Evolutionary conservation across 30 jellyfish, hydroid and myxozoan genomes (phyloP), one percentile per base, ranked within the genome.

Genomic region (Aurelia aurita): DNA sequence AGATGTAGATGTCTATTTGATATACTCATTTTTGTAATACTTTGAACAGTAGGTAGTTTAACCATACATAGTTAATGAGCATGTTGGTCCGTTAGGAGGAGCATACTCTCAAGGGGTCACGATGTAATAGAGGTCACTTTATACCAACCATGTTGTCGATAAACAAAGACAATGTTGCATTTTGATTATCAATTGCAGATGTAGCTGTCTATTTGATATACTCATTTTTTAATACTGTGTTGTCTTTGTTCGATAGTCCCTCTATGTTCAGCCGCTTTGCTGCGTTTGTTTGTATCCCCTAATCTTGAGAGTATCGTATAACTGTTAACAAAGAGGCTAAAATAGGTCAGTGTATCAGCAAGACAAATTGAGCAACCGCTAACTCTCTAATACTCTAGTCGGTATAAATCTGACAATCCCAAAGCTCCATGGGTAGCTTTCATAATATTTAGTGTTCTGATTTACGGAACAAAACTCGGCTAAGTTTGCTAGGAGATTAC

Each of bases 401-500:
- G 51, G 80, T 58, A 44, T 69, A 58, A 66, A 65, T n/a, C 58
- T 35, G 32, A 53, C 62, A 70, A 71, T 70, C 87, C 87, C 27
- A 15, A 11, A 49, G 18, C 58, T 22, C 89, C 54, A 63, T 69
- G 35, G 81, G 66, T 68, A 58, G 80, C 86, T 71, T 61, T 55
- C 60, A 71, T 27, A 43, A 61, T 58, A 69, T 83, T 83, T 83
- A 46, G 39, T 71, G 22, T 71, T 45, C 79, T 75, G 87, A 83
- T 58, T 81, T 83, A 58, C n/a, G 74, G 63, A 58, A 83, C 84
- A 83, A 69, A 54, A 32, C 70, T 63, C 70, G 82, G 93, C 86
- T 83, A 83, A 39, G 61, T 49, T 83, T 69, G 58, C 81, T 69
- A 58, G 93, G 86, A 59, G 87, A 83, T 71, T 83, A 55, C 28